Conservation (phyloP, 2,797 vertebrate species). For the Pangasius krempfi region DNA sequence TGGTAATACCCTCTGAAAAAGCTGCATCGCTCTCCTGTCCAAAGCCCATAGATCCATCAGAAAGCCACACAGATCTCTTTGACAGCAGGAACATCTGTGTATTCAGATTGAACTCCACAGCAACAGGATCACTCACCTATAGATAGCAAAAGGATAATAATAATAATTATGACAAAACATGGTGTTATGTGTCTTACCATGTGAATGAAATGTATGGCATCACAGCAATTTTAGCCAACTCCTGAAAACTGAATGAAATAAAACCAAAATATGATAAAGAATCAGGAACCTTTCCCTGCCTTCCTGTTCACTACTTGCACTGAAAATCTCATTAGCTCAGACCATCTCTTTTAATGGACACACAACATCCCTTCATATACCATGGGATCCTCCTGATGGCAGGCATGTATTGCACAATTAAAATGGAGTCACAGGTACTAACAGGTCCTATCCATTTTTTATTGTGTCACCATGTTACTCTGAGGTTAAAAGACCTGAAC, state of each 20-base stretch:
- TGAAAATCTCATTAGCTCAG: not conserved
- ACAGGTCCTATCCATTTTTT: too few species aligned
- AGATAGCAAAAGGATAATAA: slow-evolving; percentile 11
- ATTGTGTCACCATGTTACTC: not conserved
- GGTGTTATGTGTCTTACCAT: not conserved
- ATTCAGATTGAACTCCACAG: slow-evolving; percentile 93
- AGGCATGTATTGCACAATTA: not conserved
- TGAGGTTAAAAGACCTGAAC: not conserved
- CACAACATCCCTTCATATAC: not conserved
- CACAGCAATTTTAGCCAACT: not conserved
- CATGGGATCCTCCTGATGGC: not conserved
- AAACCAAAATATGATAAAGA: not conserved
- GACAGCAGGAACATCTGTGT: slow-evolving; percentile 92
- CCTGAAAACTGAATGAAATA: not conserved
- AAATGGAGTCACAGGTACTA: not conserved
- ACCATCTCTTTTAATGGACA: not conserved
- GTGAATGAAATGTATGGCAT: not conserved
- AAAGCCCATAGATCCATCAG: slow-evolving; percentile 91
- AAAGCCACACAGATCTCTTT: slow-evolving; percentile 88
- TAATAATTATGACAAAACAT: not conserved
- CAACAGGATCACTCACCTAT: slow-evolving; percentile 94
- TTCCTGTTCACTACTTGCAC: not conserved
- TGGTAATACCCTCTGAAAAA: slow-evolving; percentile 85
- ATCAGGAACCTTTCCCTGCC: not conserved
- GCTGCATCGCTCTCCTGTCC: slow-evolving; percentile 87